Base-by-base conservation (phyloP, 2,888 invertebrate species). In the Nomada goodeniana region DNA sequence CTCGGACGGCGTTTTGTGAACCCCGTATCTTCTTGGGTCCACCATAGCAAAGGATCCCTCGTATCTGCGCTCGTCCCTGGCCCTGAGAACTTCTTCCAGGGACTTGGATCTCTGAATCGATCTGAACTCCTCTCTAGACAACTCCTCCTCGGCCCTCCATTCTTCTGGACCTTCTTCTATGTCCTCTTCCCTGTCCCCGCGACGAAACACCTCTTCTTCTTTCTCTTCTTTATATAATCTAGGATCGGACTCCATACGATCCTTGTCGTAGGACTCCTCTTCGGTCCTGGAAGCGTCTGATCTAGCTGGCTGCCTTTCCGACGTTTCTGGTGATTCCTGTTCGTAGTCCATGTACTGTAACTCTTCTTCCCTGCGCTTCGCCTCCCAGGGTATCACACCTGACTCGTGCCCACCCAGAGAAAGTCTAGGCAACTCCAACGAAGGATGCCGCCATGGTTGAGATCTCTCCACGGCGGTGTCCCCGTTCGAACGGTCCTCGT, bases 371-470 rank as follows among this genome's bases (percentile, higher is more conserved):
- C 74, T 13, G 2, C 44, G 74, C 20, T 68, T 75, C 60, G 86
- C 87, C 77, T 92, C 91, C 92, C 92, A 90, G 1, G 90, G 88
- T 26, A 89, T 82, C 36, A 53, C 29, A 1, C 70, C 55, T 20
- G 80, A 5, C 2, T 69, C 88, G 50, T 91, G 91, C 2, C 79
- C 89, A 18, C 89, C 88, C 3, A 92, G 85, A 3, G 93, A 91
- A 15, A 92, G 55, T 55, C 93, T 82, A 0, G 93, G 93, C 72
- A 91, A 88, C 74, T 94, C 93, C 4, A 92, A 44, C 0, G 92
- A 92, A 2, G 93, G 91, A 77, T 91, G 93, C n/a, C 91, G 86
- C 93, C 93, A 94, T 0, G 93, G 93, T 36, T 88, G 88, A 0
- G 91, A 87, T 3, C 91, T 88, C 13, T 93, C 92, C 0, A 81